Base-by-base conservation (phyloP, 2,888 invertebrate genomes). In the Blastobasis lacticolella region DNA sequence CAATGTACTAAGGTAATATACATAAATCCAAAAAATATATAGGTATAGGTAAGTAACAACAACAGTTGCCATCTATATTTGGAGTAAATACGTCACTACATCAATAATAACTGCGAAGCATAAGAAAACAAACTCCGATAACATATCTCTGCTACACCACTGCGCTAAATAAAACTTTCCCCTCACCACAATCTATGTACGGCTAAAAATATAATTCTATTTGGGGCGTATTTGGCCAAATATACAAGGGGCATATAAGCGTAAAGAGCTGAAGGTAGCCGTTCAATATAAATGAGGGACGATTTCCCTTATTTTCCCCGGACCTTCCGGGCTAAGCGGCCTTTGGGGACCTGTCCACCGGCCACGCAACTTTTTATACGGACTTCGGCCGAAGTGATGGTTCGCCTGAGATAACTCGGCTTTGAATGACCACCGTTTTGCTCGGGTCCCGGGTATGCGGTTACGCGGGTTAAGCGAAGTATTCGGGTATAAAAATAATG, bases 251-350 rank as follows among this genome's bases (percentile, higher is more conserved):
- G n/a, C 45, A 56, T 45, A 53, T 51, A 48, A 49, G 56, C 47
- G 55, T 58, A 60, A 61, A 60, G 62, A 65, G 63, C 64, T 65
- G 66, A 69, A 70, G 74, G 68, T 68, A 71, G 69, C 66, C 71
- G 71, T 79, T 78, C 80, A 78, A 80, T 78, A 82, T 81, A 78
- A 78, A 83, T 80, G 83, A 80, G 80, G 71, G 75, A 73, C 75
- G 72, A 69, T 79, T 79, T 78, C 72, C 78, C 73, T 74, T 75
- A 75, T 76, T 78, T 75, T 71, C 63, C 68, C 67, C 66, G 67
- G 69, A 70, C 75, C 71, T 73, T 69, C 58, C 64, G 67, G 71
- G 72, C 75, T 84, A 85, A 85, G 78, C 76, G 81, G 81, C 67
- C 85, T 64, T 69, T 57, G 56, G 86, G 85, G 86, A 85, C 67